Conservation (phyloP, 2,113 vertebrate species). For the Spea multiplicata region DNA sequence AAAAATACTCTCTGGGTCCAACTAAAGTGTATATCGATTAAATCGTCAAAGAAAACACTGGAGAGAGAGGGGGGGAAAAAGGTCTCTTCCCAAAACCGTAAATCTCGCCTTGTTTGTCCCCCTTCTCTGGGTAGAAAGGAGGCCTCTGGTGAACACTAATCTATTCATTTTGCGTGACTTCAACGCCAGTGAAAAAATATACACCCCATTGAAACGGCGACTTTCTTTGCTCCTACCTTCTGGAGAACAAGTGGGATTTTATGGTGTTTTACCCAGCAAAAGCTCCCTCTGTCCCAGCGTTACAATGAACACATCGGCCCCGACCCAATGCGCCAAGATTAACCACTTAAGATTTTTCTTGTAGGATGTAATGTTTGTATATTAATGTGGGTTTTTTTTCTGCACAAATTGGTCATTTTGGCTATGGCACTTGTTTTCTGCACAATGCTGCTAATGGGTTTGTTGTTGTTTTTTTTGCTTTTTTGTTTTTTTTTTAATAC, state of each 20-base stretch:
- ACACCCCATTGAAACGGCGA: conserved; percentile 17
- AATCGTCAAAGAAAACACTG: neutral
- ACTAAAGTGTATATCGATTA: neutral
- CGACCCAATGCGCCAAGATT: conserved; percentile 20
- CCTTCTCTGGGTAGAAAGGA: neutral
- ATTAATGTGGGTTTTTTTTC: neutral
- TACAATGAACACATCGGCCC: conserved; percentile 30
- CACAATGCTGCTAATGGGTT: neutral
- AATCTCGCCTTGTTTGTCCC: conserved; percentile 24
- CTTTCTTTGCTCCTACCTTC: neutral
- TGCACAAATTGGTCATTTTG: neutral
- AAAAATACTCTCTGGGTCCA: neutral
- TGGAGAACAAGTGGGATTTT: neutral
- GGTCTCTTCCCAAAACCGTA: conserved; percentile 10
- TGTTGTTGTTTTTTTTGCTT: neutral
- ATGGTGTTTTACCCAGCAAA: conserved; percentile 29
- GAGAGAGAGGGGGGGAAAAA: neutral
- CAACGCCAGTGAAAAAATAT: neutral
- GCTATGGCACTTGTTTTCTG: neutral
- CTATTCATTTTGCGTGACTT: conserved; percentile 23
- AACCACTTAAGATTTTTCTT: conserved; percentile 12
- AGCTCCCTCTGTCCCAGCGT: neutral
- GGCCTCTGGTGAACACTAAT: conserved; percentile 34
- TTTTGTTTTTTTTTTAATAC: too few species aligned
- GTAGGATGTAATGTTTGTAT: conserved; percentile 29